These are phyloP conservation scores for Eupithecia centaureata DNA, from an alignment of 2,888 invertebrate species.

Conservation along the genomic window DNA sequence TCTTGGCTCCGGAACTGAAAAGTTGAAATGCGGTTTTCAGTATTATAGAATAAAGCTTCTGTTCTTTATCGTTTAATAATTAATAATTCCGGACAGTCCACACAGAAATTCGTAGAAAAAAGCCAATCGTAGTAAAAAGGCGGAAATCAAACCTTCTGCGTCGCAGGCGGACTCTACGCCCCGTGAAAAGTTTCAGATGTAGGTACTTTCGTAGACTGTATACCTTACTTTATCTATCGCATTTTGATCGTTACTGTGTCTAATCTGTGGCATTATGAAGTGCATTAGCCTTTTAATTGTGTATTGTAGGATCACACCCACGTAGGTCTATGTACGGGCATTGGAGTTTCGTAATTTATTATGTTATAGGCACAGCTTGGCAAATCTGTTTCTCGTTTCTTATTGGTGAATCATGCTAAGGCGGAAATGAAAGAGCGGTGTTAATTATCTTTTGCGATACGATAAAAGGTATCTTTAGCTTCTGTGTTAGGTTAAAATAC, in stretches of 20 bases:
- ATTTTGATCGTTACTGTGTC: slow-evolving; percentile 34
- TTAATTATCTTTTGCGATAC: slow-evolving; percentile 7
- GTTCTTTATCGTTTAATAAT: too few species aligned
- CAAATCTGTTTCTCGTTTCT: slow-evolving; percentile 38
- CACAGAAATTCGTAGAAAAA: not conserved
- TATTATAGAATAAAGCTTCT: too few species aligned
- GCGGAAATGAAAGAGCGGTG: slow-evolving; percentile 20
- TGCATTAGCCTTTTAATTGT: slow-evolving; percentile 73
- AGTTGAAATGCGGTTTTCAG: too few species aligned
- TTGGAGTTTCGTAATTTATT: slow-evolving; percentile 47
- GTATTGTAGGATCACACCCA: slow-evolving; percentile 63
- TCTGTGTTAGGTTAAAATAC: not conserved
- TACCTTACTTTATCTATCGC: slow-evolving; percentile 46
- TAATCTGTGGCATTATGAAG: slow-evolving; percentile 54
- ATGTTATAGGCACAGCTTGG: slow-evolving; percentile 31
- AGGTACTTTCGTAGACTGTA: slow-evolving; percentile 7
- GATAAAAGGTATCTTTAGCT: not conserved
- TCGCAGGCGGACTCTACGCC: not conserved
- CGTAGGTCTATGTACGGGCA: slow-evolving; percentile 47
- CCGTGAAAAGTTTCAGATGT: not conserved
- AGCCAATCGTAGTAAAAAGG: too few species aligned
- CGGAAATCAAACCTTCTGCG: not conserved
- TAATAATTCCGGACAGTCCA: not conserved
- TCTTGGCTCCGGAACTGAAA: too few species aligned
- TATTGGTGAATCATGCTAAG: slow-evolving; percentile 28